These are phyloP conservation scores for Pachycephala philippinensis DNA, from an alignment of 2,113 vertebrate genomes.

Conservation along the genomic window DNA sequence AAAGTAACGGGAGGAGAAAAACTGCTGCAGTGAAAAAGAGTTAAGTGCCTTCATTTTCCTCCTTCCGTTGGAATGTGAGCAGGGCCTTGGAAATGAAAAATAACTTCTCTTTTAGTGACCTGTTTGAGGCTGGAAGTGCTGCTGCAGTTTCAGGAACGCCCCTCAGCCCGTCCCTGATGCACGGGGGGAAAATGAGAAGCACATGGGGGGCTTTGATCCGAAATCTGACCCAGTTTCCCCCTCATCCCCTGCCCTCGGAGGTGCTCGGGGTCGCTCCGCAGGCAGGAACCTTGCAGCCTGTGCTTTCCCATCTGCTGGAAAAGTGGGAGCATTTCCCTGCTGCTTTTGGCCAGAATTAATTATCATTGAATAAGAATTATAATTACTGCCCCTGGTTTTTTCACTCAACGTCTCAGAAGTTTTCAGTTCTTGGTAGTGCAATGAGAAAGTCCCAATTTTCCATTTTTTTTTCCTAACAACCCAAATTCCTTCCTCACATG, in stretches of 20 bases:
- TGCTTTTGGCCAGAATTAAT: not conserved
- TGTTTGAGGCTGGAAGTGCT: not conserved
- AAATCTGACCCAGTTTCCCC: not conserved
- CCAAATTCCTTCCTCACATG: rapidly evolving
- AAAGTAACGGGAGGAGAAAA: not conserved
- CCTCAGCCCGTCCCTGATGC: not conserved
- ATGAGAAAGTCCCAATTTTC: not conserved
- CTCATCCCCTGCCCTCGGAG: not conserved
- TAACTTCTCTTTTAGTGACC: not conserved
- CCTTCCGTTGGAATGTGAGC: not conserved
- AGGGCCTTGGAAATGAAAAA: not conserved
- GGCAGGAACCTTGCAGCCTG: not conserved
- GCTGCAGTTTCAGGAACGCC: not conserved
- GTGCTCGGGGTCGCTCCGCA: not conserved
- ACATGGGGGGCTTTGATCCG: not conserved
- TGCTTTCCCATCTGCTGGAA: not conserved
- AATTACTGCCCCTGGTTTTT: not conserved
- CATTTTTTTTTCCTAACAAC: not conserved
- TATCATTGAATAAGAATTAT: rapidly evolving
- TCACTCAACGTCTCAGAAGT: not conserved
- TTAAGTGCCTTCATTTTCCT: not conserved
- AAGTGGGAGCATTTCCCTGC: not conserved
- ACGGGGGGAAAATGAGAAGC: not conserved
- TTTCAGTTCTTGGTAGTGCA: not conserved
- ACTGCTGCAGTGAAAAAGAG: not conserved